Evolutionary conservation across 2,797 vertebrate genomes (phyloP).

Genomic region (Triplophysa yarkandensis): DNA sequence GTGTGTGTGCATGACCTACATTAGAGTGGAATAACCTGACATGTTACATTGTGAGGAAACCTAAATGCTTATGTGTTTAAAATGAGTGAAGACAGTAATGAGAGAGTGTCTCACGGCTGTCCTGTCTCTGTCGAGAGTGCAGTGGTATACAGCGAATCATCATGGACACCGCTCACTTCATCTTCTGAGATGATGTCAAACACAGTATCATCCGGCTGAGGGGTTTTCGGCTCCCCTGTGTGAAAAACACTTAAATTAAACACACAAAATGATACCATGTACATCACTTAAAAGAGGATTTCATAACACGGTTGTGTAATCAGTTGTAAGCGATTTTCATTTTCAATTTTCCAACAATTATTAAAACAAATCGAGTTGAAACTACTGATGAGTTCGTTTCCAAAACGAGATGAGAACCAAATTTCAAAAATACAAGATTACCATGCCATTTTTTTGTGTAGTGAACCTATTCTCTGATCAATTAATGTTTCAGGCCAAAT

Average conservation of each 20-base stretch:
- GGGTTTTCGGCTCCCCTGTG: conserved; percentile 66
- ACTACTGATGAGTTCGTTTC: too few species aligned
- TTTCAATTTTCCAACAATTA: too few species aligned
- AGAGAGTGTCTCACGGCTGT: conserved; percentile 80
- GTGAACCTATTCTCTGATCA: too few species aligned
- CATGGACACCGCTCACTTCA: conserved; percentile 84
- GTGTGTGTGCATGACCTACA: neutral
- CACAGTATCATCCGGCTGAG: conserved; percentile 79
- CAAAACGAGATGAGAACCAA: too few species aligned
- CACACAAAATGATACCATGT: conserved; percentile 1
- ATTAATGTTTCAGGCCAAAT: too few species aligned
- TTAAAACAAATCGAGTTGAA: too few species aligned
- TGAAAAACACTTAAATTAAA: conserved; percentile 37
- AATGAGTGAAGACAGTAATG: neutral
- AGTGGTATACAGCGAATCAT: conserved; percentile 72
- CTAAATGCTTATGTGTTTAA: neutral
- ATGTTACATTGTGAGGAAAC: neutral
- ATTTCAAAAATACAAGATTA: too few species aligned
- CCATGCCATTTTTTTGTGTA: too few species aligned
- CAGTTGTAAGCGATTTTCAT: too few species aligned
- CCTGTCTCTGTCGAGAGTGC: conserved; percentile 73
- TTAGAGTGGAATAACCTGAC: neutral
- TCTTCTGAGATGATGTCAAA: conserved; percentile 98
- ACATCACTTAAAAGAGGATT: neutral
- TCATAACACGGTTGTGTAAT: too few species aligned